phyloP scores from a whole-genome alignment of 1,140 invertebrate genomes.

The Myzus persicae region DNA sequence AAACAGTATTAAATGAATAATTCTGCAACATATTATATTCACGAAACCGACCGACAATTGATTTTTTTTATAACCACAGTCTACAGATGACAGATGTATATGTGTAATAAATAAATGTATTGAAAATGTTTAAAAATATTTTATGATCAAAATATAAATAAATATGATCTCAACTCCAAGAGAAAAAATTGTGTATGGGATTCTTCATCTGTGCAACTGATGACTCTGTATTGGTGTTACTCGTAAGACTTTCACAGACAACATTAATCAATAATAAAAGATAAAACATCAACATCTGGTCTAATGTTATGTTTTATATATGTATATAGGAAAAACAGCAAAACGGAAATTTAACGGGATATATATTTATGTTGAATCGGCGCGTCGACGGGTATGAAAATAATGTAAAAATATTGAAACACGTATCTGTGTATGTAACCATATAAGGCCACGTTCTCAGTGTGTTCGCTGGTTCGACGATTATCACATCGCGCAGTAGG shows the following conservation, averaged over 20 bases:
- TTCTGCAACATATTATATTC: not conserved
- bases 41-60: not conserved
- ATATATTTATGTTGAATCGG: not conserved
- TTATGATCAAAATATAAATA: not conserved
- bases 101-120: not conserved
- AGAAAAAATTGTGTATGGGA: not conserved
- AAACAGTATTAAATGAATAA: not conserved
- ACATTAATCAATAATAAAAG: not conserved
- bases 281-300: constrained; percentile 7
- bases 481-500: constrained; percentile 52
- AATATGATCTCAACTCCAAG: not conserved
- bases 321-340: not conserved
- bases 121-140: not conserved
- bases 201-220: not conserved
- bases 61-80: not conserved
- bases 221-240: not conserved
- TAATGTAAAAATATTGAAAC: constrained; percentile 40
- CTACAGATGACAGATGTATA: not conserved
- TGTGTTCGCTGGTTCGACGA: not conserved
- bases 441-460: constrained; percentile 56
- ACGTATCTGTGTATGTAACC: constrained; percentile 35
- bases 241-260: constrained; percentile 6
- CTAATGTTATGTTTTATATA: not conserved
- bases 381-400: not conserved
- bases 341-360: constrained; percentile 30